These are phyloP conservation scores for Steatornis caripensis DNA, from an alignment of 2,113 vertebrate species.

Conservation along the genomic window DNA sequence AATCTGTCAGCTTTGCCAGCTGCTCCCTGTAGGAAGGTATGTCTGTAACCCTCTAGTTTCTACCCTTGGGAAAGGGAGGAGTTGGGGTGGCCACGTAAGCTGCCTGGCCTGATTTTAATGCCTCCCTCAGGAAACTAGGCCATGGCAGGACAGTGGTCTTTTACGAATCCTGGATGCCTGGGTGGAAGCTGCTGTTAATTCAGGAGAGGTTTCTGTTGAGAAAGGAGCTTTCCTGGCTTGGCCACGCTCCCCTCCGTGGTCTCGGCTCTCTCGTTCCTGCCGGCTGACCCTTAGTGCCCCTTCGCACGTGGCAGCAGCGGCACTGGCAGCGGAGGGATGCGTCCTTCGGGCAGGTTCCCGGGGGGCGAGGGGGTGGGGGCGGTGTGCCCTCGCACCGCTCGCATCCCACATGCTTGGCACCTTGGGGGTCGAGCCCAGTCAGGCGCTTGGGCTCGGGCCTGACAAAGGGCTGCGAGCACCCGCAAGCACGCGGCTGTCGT, in stretches of 20 bases:
- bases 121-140: slow-evolving; percentile 25
- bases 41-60: slow-evolving; percentile 19
- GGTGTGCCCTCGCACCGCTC: accelerated
- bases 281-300: not conserved
- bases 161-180: not conserved
- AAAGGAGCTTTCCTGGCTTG: not conserved
- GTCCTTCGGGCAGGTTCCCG: not conserved
- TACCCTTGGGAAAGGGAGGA: slow-evolving; percentile 56
- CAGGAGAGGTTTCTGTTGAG: not conserved
- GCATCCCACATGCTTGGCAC: not conserved
- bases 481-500: not conserved
- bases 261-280: not conserved
- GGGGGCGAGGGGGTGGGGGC: not conserved
- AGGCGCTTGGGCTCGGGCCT: not conserved
- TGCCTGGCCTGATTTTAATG: slow-evolving; percentile 34
- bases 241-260: accelerated
- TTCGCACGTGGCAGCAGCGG: accelerated
- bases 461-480: not conserved
- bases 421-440: accelerated
- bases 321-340: accelerated
- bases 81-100: slow-evolving; percentile 50
- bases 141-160: not conserved
- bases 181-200: not conserved
- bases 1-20: slow-evolving; percentile 9
- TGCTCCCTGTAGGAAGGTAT: slow-evolving; percentile 45